A percentile compares a stretch with the other conserved stretches of the same genome.
phyloP scores from a whole-genome alignment of 1,140 invertebrate species.

The Physella acuta region DNA sequence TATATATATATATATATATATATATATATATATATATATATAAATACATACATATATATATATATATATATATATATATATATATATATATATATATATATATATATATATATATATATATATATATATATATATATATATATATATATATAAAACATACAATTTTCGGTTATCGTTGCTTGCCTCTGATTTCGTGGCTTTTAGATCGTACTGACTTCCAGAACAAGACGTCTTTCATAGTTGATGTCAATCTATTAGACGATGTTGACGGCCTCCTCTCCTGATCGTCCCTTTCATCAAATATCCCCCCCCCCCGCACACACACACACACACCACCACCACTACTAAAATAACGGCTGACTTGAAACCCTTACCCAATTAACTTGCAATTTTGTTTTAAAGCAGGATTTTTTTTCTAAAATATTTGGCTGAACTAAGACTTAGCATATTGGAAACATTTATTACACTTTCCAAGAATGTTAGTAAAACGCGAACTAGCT shows the following conservation, averaged over 20 bases:
- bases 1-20: constrained; percentile 5
- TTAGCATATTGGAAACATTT: too few relatives aligned
- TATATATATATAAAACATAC: neutral
- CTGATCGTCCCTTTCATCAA: neutral
- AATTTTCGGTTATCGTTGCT: neutral
- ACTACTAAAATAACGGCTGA: too few relatives aligned
- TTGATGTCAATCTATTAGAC: neutral
- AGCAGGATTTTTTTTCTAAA: too few relatives aligned
- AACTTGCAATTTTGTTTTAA: too few relatives aligned
- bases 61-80: neutral
- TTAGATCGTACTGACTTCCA: neutral
- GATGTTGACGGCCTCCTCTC: neutral
- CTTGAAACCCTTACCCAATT: too few relatives aligned
- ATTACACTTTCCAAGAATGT: too few relatives aligned
- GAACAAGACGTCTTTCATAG: neutral
- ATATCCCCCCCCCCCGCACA: too few relatives aligned
- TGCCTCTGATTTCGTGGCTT: neutral
- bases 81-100: constrained; percentile 5
- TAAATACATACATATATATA: too few relatives aligned
- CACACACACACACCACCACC: too few relatives aligned
- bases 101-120: constrained; percentile 5
- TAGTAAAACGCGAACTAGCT: too few relatives aligned
- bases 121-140: neutral
- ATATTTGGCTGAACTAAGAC: too few relatives aligned
- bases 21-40: constrained; percentile 1